Percentiles rank a stretch among this genome's conserved stretches.
phyloP scores from a whole-genome alignment of 2,888 invertebrate genomes.

The Notodonta dromedarius region DNA sequence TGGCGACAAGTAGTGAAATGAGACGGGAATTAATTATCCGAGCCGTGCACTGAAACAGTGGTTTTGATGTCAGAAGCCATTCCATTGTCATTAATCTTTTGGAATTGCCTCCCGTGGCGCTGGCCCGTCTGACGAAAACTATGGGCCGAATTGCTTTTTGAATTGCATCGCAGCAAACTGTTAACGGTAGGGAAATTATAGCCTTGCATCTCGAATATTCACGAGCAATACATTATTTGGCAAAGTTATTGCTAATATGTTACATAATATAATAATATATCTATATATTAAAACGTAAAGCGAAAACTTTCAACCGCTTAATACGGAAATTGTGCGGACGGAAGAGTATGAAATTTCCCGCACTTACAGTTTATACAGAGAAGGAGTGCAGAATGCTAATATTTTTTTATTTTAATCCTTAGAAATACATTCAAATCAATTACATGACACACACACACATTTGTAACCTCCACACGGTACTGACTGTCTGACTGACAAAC shows the following conservation, averaged over 20 bases:
- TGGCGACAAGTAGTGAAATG: slow-evolving; percentile 23
- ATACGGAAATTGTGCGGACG: too few relatives aligned
- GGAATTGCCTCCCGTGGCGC: slow-evolving; percentile 40
- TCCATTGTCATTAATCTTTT: slow-evolving; percentile 47
- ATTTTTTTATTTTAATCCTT: too few relatives aligned
- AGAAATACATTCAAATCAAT: too few relatives aligned
- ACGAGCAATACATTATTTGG: neutral
- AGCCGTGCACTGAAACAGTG: slow-evolving; percentile 40
- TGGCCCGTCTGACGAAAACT: slow-evolving; percentile 29
- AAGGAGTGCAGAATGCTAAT: too few relatives aligned
- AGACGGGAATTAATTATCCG: slow-evolving; percentile 29
- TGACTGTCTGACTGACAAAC: too few relatives aligned
- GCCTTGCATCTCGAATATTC: neutral
- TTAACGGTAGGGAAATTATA: slow-evolving; percentile 10
- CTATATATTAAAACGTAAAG: too few relatives aligned
- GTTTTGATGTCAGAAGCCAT: slow-evolving; percentile 45
- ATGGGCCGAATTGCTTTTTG: slow-evolving; percentile 52
- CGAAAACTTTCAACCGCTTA: too few relatives aligned
- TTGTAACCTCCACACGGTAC: too few relatives aligned
- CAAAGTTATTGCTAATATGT: neutral
- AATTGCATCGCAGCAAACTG: slow-evolving; percentile 36
- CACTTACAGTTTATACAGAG: too few relatives aligned
- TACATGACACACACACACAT: too few relatives aligned
- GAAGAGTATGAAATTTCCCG: too few relatives aligned
- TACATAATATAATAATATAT: too few relatives aligned